Conservation (phyloP, 2,888 invertebrate genomes). For the Ophion ellenae region DNA sequence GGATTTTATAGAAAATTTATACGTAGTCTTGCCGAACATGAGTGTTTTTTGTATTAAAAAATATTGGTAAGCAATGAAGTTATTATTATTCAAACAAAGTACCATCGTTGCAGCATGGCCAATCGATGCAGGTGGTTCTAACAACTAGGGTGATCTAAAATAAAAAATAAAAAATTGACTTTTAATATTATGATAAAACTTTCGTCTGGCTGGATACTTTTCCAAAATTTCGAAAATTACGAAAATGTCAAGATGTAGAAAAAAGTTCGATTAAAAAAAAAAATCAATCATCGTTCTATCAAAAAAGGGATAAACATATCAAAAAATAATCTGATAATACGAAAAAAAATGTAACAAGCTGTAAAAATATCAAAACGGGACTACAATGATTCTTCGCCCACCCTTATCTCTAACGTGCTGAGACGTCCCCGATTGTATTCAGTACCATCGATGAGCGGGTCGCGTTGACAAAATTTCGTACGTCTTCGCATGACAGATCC, state of each 20-base stretch:
- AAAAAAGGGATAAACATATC: too few relatives aligned
- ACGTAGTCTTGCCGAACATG: background rate
- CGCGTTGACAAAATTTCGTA: background rate
- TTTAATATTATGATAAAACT: too few relatives aligned
- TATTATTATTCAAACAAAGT: background rate
- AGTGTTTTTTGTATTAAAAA: background rate
- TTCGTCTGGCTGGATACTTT: too few relatives aligned
- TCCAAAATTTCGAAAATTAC: too few relatives aligned
- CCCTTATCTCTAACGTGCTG: background rate
- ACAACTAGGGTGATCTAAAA: too few relatives aligned
- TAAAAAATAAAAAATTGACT: too few relatives aligned
- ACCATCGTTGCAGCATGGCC: background rate
- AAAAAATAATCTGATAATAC: too few relatives aligned
- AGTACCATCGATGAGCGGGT: background rate
- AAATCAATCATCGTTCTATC: background rate
- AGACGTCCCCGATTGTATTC: background rate
- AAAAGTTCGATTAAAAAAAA: background rate
- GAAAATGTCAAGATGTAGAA: too few relatives aligned
- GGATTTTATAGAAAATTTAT: too few relatives aligned
- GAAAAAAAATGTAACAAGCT: too few relatives aligned
- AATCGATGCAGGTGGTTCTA: background rate
- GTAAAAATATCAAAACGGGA: too few relatives aligned
- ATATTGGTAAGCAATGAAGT: background rate
- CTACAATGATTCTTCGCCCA: too few relatives aligned
- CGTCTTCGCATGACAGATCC: background rate